Evolutionary conservation across 1,140 invertebrate genomes (phyloP), one percentile per base, ranked within the genome.

Genomic region (Brachionus rubens): DNA sequence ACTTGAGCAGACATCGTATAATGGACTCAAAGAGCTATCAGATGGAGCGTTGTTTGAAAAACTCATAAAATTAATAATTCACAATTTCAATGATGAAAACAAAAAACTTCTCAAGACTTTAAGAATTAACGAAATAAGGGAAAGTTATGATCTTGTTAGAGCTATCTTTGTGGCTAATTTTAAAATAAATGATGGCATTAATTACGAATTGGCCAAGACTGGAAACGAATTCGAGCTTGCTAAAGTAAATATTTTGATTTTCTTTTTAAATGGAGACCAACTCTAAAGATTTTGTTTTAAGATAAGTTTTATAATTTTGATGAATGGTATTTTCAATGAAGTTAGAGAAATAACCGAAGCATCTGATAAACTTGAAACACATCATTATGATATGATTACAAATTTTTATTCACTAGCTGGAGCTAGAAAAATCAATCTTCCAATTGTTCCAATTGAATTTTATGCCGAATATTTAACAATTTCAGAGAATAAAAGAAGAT

Each of bases 141-240:
- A 72, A 16, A 72, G 68, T 10, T 72, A 50, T 41, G 36, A 41
- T 47, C 36, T 72, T 6, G 28, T 72, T 4, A 46, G 26, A 36
- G 7, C 48, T 5, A 33, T 72, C 21, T 50, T 72, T 41, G 68
- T 48, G 46, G 33, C 21, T 24, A 48, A 72, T 41, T 72, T 72
- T 16, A 48, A 72, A 36, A 72, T 72, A 72, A 36, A 21, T 12
- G 48, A 72, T 9, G 46, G 68, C 2, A 40, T 72, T 48, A 54
- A 72, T 24, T 72, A 50, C 26, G 68, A 72, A 48, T 16, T 33
- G 46, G 68, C 68, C 7, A 72, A 72, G n/a, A 40, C n/a, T 28
- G 68, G 68, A 26, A 54, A 72, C 26, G 68, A 72, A 54, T 72
- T 72, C 28, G 68, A 72, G 36, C 46, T 72, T 1, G 68, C 68